phyloP scores from a whole-genome alignment of 2,797 vertebrate species.

The Oreochromis mossambicus region DNA sequence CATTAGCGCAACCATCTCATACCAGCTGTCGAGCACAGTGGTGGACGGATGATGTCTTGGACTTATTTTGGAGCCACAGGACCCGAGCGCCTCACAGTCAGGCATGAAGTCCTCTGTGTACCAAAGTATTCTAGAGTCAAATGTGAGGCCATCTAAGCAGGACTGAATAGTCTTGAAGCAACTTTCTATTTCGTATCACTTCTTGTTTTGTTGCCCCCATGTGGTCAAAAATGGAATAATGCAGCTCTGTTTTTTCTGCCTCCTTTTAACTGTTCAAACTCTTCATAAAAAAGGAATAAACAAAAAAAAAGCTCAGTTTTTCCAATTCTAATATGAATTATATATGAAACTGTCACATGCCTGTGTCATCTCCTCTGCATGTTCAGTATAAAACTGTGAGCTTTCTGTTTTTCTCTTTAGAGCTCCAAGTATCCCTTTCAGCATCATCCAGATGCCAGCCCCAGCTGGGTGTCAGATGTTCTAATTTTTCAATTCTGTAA shows the following conservation, averaged over 20 bases:
- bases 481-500: conserved; percentile 22
- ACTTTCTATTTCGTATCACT: neutral
- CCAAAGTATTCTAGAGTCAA: neutral
- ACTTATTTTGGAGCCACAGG: neutral
- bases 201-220: neutral
- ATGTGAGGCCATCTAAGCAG: neutral
- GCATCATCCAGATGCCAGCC: neutral
- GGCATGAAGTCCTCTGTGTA: neutral
- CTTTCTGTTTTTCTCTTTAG: neutral
- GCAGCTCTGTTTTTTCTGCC: neutral
- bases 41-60: neutral
- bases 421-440: neutral
- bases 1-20: fast-evolving
- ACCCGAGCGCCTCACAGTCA: neutral
- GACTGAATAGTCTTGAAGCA: neutral
- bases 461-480: neutral
- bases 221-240: neutral
- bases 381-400: neutral
- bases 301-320: neutral
- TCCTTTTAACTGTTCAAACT: neutral
- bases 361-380: neutral
- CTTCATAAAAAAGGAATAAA: neutral
- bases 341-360: neutral
- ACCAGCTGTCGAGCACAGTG: neutral
- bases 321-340: neutral